Conservation (phyloP, 2,888 invertebrate species). For the Sinelater perroti region DNA sequence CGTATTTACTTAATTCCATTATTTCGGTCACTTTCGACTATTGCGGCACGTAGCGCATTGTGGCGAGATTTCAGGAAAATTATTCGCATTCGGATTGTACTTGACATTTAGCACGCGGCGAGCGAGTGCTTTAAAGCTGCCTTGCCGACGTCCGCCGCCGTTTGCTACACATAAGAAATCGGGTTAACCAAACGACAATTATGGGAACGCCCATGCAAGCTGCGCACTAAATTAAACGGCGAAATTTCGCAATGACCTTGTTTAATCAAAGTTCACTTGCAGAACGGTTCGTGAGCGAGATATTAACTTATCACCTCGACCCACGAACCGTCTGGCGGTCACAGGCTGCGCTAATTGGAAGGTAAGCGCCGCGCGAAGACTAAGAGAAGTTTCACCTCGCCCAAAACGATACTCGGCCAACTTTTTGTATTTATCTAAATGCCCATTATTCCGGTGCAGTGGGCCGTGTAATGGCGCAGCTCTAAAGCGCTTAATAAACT, state of each 20-base stretch:
- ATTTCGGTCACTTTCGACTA: slow-evolving; percentile 21
- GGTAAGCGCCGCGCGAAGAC: neutral
- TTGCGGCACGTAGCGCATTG: neutral
- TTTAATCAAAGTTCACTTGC: slow-evolving; percentile 37
- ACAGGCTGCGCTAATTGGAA: slow-evolving; percentile 1
- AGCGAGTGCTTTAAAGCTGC: neutral
- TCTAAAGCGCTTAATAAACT: slow-evolving; percentile 13
- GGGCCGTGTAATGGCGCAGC: slow-evolving; percentile 21
- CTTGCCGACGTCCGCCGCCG: neutral
- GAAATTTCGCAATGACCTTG: slow-evolving; percentile 34
- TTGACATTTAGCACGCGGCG: slow-evolving; percentile 8
- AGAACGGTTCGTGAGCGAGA: slow-evolving; percentile 21
- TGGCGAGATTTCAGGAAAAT: neutral
- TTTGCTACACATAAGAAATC: slow-evolving; percentile 3
- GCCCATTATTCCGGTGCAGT: slow-evolving; percentile 21
- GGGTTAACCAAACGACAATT: slow-evolving; percentile 28
- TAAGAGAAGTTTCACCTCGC: too few relatives aligned
- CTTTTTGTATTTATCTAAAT: slow-evolving; percentile 14
- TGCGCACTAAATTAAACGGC: slow-evolving; percentile 8
- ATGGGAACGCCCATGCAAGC: slow-evolving; percentile 31
- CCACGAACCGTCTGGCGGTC: slow-evolving; percentile 30
- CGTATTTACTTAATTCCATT: slow-evolving; percentile 15
- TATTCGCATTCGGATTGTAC: slow-evolving; percentile 3
- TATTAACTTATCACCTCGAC: slow-evolving; percentile 31
- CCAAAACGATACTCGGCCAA: neutral